phyloP scores from a whole-genome alignment of 2,888 invertebrate genomes.

The Aromia moschata region DNA sequence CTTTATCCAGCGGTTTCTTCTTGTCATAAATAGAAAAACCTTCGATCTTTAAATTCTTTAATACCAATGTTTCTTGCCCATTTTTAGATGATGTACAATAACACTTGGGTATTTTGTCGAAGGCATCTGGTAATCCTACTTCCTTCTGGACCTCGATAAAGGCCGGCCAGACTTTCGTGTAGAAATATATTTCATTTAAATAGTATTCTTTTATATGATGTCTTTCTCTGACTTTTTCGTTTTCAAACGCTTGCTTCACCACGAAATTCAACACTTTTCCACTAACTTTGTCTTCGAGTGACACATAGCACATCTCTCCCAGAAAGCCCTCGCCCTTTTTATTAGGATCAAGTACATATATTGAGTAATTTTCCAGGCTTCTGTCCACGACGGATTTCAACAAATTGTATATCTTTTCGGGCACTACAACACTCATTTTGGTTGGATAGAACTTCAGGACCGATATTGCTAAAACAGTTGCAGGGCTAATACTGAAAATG shows the following conservation, averaged over 20 bases:
- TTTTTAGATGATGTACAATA: neutral
- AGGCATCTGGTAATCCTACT: neutral
- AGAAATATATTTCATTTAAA: constrained; percentile 33
- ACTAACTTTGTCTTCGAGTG: constrained; percentile 19
- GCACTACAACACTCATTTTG: neutral
- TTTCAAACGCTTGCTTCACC: constrained; percentile 25
- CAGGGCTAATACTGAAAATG: too few species aligned
- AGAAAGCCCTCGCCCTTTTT: constrained; percentile 29
- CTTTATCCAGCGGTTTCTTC: constrained; percentile 31
- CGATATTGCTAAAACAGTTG: too few species aligned
- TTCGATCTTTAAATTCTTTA: constrained; percentile 33
- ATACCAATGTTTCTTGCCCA: constrained; percentile 30
- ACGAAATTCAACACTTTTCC: constrained; percentile 5
- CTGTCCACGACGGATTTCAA: neutral
- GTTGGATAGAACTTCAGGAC: too few species aligned
- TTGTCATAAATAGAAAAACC: constrained; percentile 28
- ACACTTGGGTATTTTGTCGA: constrained; percentile 22
- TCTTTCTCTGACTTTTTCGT: constrained; percentile 4
- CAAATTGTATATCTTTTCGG: neutral
- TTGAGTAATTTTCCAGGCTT: neutral
- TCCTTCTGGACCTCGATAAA: constrained; percentile 16
- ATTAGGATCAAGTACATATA: neutral
- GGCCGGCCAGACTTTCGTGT: constrained; percentile 21
- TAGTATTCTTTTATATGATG: constrained; percentile 21
- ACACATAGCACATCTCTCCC: constrained; percentile 25